Evolutionary conservation across 2,113 vertebrate genomes (phyloP).

Genomic region (Camelus bactrianus): DNA sequence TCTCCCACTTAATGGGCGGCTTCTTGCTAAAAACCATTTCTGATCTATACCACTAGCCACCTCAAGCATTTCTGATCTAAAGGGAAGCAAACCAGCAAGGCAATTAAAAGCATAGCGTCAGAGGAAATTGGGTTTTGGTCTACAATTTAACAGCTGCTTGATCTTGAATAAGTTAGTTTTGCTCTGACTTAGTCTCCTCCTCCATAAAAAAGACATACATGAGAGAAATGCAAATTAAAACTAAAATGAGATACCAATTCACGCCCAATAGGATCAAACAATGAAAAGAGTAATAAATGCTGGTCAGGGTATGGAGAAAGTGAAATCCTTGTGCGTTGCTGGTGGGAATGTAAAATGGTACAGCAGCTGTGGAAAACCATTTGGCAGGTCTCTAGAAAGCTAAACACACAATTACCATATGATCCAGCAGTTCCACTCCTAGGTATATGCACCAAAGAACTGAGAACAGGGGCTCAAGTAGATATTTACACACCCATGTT

Average conservation of each 20-base stretch:
- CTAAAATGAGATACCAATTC: not conserved
- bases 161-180: not conserved
- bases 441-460: not conserved
- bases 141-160: not conserved
- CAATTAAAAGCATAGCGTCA: not conserved
- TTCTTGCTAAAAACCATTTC: conserved; percentile 5
- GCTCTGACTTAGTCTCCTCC: not conserved
- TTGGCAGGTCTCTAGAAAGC: not conserved
- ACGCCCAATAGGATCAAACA: not conserved
- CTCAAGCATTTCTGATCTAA: not conserved
- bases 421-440: not conserved
- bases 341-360: not conserved
- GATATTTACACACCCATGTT: not conserved
- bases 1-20: not conserved
- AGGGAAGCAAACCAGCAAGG: not conserved
- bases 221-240: conserved; percentile 7
- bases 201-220: not conserved
- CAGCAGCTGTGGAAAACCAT: not conserved
- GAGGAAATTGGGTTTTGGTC: not conserved
- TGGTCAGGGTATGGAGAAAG: not conserved
- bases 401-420: not conserved
- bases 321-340: not conserved
- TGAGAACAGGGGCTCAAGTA: not conserved
- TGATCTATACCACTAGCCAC: not conserved
- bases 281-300: not conserved